phyloP scores from a whole-genome alignment of 2,797 vertebrate genomes.

The Neosilurus hyrtlii region DNA sequence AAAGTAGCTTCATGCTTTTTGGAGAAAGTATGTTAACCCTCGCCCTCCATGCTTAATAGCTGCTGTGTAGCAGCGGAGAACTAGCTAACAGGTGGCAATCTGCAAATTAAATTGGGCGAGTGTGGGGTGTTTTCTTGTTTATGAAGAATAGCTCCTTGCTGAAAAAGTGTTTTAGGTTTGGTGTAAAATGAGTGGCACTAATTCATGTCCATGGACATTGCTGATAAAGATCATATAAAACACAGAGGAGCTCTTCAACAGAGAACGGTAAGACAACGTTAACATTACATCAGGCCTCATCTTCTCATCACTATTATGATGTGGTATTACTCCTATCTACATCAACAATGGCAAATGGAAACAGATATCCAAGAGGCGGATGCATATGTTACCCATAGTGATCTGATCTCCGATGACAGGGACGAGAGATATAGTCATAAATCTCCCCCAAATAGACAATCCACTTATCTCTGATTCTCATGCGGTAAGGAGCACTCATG shows the following conservation, averaged over 20 bases:
- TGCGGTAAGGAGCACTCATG: conserved; percentile 71
- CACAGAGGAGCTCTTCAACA: neutral
- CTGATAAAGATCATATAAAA: conserved; percentile 46
- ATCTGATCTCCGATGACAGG: conserved; percentile 70
- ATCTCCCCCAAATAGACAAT: conserved; percentile 73
- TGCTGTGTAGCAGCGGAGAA: neutral
- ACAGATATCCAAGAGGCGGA: conserved; percentile 57
- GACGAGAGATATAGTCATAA: conserved; percentile 73
- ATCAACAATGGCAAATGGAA: neutral
- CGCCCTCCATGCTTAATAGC: neutral
- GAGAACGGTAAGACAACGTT: neutral
- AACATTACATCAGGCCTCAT: neutral
- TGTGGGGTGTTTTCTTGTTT: neutral
- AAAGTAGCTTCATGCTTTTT: conserved; percentile 21
- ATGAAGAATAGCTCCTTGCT: neutral
- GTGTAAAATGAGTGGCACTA: conserved; percentile 25
- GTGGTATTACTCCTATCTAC: neutral
- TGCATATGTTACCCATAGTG: conserved; percentile 65
- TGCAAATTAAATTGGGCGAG: neutral
- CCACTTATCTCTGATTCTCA: conserved; percentile 77
- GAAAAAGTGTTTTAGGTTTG: neutral
- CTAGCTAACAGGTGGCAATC: conserved; percentile 13
- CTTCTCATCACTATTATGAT: neutral
- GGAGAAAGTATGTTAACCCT: conserved; percentile 7
- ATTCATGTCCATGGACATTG: conserved; percentile 3